Conservation (phyloP, 2,113 vertebrate genomes). For the Semicossyphus pulcher region DNA sequence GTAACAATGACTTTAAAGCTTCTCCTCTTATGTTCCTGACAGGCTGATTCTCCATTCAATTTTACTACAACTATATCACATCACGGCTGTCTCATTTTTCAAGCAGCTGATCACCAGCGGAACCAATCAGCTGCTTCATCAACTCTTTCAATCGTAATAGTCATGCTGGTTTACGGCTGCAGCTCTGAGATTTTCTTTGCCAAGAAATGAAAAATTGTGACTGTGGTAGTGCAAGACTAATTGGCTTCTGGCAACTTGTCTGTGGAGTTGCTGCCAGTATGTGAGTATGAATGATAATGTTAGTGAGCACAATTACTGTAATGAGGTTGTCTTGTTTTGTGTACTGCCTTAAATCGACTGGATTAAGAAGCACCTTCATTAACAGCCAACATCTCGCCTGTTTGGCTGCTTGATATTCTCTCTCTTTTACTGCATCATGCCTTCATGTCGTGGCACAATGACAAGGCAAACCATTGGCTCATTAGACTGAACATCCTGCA, state of each 20-base stretch:
- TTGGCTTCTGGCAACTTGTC: constrained; percentile 53
- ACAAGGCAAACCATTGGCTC: no score
- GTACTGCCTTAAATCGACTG: no score
- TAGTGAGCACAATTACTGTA: constrained; percentile 1
- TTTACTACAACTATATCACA: not conserved
- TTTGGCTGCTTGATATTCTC: no score
- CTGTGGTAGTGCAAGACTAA: constrained; percentile 48
- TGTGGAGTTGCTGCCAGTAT: constrained; percentile 29
- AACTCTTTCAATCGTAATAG: constrained; percentile 49
- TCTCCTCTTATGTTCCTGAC: constrained; percentile 3
- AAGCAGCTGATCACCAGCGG: constrained; percentile 37
- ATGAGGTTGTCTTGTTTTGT: constrained; percentile 45
- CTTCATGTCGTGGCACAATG: no score
- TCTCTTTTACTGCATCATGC: no score
- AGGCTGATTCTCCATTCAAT: not conserved
- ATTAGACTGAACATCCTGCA: no score
- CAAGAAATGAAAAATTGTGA: constrained; percentile 37
- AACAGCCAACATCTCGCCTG: no score
- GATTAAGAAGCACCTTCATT: no score
- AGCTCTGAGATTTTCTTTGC: constrained; percentile 29
- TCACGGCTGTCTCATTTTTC: constrained; percentile 32
- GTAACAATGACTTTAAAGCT: not conserved
- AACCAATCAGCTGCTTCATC: constrained; percentile 37
- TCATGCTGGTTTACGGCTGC: constrained; percentile 10
- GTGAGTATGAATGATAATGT: constrained; percentile 21